A percentile compares a stretch with the other conserved stretches of the same genome.
Conservation (phyloP, 2,113 vertebrate species). For the Eulemur rufifrons region DNA sequence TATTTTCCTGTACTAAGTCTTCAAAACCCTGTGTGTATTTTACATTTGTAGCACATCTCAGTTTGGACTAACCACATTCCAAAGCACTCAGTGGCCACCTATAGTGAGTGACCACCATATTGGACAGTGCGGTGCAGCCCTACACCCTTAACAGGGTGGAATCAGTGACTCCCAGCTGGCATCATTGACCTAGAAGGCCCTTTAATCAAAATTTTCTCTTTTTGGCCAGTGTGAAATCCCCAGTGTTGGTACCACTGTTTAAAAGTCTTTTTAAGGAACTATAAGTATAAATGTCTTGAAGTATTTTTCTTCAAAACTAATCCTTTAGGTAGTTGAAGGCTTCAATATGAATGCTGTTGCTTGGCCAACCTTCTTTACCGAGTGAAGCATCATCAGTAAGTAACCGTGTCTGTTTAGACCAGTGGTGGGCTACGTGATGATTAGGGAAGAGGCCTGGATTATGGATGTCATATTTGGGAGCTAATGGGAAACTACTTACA, state of each 20-base stretch:
- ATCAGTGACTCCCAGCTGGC: not conserved
- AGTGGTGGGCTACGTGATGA: not conserved
- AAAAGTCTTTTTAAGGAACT: not conserved
- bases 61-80: not conserved
- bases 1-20: not conserved
- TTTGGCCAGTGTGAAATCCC: not conserved
- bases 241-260: not conserved
- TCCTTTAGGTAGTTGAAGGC: not conserved
- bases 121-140: not conserved
- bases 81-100: not conserved
- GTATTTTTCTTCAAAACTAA: not conserved
- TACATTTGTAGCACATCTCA: no score
- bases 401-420: not conserved
- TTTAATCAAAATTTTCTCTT: not conserved
- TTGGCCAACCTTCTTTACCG: not conserved
- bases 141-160: no score
- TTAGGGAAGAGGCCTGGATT: not conserved
- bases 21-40: not conserved
- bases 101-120: no score
- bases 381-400: not conserved
- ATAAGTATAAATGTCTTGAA: not conserved
- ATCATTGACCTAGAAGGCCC: not conserved
- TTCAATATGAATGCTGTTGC: not conserved
- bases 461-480: not conserved
- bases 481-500: not conserved